Conservation (phyloP, 1,140 invertebrate genomes). For the Drosophila auraria region DNA sequence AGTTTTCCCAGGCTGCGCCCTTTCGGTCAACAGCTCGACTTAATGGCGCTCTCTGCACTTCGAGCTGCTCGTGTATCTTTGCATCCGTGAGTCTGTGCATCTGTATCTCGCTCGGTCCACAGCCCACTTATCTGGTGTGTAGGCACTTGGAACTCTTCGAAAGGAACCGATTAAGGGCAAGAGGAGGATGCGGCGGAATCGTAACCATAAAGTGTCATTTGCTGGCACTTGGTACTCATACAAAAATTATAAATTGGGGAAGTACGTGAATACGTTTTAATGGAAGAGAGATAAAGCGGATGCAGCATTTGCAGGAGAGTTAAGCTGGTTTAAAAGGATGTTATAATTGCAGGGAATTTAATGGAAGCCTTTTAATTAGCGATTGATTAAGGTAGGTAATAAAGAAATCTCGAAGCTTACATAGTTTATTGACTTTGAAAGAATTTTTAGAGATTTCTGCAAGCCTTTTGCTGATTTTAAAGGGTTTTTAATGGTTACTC, state of each 20-base stretch:
- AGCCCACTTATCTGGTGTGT: conserved; percentile 56
- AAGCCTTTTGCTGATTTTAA: too few relatives aligned
- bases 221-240: conserved; percentile 16
- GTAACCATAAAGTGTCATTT: conserved; percentile 43
- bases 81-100: conserved; percentile 53
- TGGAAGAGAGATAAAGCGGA: neutral
- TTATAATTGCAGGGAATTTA: neutral
- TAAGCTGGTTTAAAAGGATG: neutral
- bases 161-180: neutral
- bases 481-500: too few relatives aligned
- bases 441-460: too few relatives aligned
- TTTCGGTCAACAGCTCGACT: conserved; percentile 50
- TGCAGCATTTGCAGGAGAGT: neutral
- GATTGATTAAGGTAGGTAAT: neutral
- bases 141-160: conserved; percentile 31
- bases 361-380: neutral
- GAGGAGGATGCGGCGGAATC: conserved; percentile 1
- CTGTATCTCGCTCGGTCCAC: conserved; percentile 45
- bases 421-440: too few relatives aligned
- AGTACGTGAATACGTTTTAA: neutral
- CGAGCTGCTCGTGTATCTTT: conserved; percentile 43
- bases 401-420: too few relatives aligned
- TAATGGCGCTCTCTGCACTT: conserved; percentile 68
- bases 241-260: conserved; percentile 16
- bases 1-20: conserved; percentile 62